Evolutionary conservation across 2,888 invertebrate species (phyloP).

Genomic region (Metacarcinus magister): DNA sequence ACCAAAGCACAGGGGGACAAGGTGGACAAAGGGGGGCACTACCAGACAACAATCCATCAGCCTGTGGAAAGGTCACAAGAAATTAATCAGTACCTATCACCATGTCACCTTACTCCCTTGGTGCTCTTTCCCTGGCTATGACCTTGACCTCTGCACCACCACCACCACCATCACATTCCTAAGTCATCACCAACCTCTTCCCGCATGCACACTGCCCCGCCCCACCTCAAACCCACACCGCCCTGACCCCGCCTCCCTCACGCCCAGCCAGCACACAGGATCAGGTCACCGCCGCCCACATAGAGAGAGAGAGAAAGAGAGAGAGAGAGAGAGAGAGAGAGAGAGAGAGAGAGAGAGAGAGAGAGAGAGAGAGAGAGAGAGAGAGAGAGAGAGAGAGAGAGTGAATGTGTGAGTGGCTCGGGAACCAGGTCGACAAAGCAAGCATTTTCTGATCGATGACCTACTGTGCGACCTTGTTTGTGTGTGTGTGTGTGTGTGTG

Average conservation of each 20-base stretch:
- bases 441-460: conserved; percentile 36
- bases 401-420: not conserved
- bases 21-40: not conserved
- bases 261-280: not conserved
- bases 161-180: not conserved
- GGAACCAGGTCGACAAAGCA: not conserved
- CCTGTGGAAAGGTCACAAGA: not conserved
- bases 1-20: not conserved
- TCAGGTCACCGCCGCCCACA: not conserved
- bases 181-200: not conserved
- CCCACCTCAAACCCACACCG: not conserved
- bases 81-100: not conserved
- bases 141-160: not conserved
- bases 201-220: not conserved
- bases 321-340: not conserved
- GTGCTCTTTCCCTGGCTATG: not conserved
- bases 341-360: too few species aligned
- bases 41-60: not conserved
- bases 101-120: not conserved
- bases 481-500: too few species aligned
- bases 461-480: not conserved
- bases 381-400: too few species aligned
- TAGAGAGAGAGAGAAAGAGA: not conserved
- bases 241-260: not conserved
- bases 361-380: not conserved